Evolutionary conservation across 2,113 vertebrate species (phyloP).

Genomic region (Heliornis fulica): DNA sequence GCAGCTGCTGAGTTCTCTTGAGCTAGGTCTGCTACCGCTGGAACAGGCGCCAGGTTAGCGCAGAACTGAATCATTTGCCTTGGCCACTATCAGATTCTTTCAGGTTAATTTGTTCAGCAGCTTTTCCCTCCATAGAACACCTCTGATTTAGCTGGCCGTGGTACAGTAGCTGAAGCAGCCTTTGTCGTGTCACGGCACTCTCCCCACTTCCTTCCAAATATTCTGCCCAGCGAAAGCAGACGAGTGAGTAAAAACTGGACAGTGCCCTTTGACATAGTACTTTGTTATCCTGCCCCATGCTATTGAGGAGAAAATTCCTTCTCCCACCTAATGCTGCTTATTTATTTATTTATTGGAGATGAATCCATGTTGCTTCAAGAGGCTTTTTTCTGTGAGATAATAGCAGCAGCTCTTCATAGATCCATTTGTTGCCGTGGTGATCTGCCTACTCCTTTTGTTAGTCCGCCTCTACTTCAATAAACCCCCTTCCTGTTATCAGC

Average conservation of each 20-base stretch:
- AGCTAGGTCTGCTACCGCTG: not conserved
- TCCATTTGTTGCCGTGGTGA: slow-evolving; percentile 99
- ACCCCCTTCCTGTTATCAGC: slow-evolving; percentile 87
- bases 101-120: not conserved
- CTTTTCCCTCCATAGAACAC: not conserved
- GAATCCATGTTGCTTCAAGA: slow-evolving; percentile 86
- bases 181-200: not conserved
- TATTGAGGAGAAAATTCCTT: slow-evolving; percentile 70
- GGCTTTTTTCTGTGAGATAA: slow-evolving; percentile 92
- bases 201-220: not conserved
- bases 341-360: slow-evolving; percentile 85
- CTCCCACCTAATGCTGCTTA: slow-evolving; percentile 65
- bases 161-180: not conserved
- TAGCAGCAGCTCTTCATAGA: slow-evolving; percentile 89
- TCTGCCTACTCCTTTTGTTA: slow-evolving; percentile 85
- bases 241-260: slow-evolving; percentile 47
- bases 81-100: not conserved
- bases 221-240: slow-evolving; percentile 15
- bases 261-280: slow-evolving; percentile 57
- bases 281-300: slow-evolving; percentile 27
- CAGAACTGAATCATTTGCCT: not conserved
- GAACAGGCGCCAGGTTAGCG: not conserved
- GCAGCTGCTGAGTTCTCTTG: not conserved
- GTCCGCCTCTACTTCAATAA: slow-evolving; percentile 85
- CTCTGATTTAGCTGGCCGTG: not conserved